phyloP scores from a whole-genome alignment of 2,797 vertebrate genomes.

The Rhodeus uyekii region DNA sequence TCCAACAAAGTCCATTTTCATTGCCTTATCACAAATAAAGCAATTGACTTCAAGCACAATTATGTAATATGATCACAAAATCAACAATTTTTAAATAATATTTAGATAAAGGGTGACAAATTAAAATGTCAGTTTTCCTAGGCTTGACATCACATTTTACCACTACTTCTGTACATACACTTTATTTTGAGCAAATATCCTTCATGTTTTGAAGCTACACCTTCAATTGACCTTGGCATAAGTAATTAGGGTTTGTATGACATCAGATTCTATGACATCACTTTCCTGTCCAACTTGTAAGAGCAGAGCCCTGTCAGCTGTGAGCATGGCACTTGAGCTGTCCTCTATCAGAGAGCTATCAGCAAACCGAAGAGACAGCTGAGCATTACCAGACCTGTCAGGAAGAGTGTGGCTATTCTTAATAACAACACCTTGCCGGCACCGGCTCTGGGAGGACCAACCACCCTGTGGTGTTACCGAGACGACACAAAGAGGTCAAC shows the following conservation, averaged over 20 bases:
- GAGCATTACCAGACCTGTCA: constrained; percentile 53
- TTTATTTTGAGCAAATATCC: neutral
- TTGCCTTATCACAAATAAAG: neutral
- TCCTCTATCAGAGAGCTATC: constrained; percentile 25
- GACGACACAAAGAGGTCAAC: constrained; percentile 35
- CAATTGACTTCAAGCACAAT: neutral
- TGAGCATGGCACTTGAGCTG: constrained; percentile 16
- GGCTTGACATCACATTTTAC: neutral
- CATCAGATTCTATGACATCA: constrained; percentile 1
- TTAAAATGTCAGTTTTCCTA: neutral
- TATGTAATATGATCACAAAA: neutral
- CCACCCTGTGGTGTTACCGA: neutral
- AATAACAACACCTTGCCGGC: constrained; percentile 34
- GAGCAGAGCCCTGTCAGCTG: constrained; percentile 25
- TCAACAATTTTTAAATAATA: neutral
- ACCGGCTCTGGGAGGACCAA: neutral
- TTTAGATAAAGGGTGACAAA: neutral
- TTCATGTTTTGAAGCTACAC: neutral
- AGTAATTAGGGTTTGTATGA: neutral
- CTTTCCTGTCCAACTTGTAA: neutral
- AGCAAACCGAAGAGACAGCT: constrained; percentile 24
- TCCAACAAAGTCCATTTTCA: neutral
- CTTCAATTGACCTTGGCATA: neutral
- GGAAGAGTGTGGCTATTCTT: constrained; percentile 42
- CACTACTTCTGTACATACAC: neutral